Conservation (phyloP, 2,888 invertebrate genomes). For the Trachelus tabidus region DNA sequence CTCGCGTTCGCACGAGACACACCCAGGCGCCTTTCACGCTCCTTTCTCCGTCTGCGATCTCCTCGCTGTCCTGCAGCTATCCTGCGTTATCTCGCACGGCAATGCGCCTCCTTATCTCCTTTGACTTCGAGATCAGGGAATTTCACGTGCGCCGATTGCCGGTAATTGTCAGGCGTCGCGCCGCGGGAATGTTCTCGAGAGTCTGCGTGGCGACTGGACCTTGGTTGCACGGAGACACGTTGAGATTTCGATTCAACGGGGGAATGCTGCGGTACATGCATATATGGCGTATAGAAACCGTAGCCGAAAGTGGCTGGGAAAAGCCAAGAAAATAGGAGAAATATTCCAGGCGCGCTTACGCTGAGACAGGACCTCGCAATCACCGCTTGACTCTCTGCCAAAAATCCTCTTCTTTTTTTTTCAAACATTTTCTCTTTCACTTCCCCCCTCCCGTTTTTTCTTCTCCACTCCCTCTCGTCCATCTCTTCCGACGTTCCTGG, state of each 20-base stretch:
- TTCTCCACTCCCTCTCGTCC: slow-evolving; percentile 4
- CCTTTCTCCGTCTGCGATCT: slow-evolving; percentile 29
- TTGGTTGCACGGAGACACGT: background rate
- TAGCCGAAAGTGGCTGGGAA: slow-evolving; percentile 20
- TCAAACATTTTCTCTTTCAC: slow-evolving; percentile 5
- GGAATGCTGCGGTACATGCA: too few species aligned
- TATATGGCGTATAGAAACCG: background rate
- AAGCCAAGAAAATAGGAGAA: slow-evolving; percentile 41
- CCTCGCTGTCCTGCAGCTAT: background rate
- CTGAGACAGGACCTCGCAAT: slow-evolving; percentile 62
- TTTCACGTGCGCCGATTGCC: background rate
- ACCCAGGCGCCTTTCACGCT: slow-evolving; percentile 53
- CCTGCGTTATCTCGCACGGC: background rate
- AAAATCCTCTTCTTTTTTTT: slow-evolving; percentile 31
- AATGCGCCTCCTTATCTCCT: background rate
- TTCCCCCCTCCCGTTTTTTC: background rate
- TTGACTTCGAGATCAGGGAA: background rate
- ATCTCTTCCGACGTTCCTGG: slow-evolving; percentile 23
- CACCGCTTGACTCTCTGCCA: slow-evolving; percentile 62
- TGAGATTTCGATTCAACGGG: background rate
- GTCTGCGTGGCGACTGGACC: background rate
- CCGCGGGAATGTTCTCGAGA: background rate
- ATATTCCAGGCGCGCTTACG: slow-evolving; percentile 55
- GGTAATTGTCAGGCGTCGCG: rapidly evolving
- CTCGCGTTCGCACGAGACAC: slow-evolving; percentile 43